Conservation (phyloP, 1,140 invertebrate species). For the Drosophila nigrodunni region DNA sequence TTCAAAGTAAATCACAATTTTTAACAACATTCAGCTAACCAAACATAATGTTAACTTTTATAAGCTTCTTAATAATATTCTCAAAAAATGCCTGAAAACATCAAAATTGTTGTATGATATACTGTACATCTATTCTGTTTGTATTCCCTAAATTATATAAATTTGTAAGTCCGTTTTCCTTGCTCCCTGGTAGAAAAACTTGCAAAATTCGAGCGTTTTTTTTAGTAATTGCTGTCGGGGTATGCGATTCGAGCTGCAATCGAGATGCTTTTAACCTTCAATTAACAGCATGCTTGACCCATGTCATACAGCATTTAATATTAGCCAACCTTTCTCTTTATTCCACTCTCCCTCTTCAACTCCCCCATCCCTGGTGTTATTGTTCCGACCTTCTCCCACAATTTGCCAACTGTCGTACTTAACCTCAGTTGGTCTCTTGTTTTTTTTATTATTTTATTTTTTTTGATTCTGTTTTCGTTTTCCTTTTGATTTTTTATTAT, state of each 20-base stretch:
- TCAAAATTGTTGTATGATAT: no score
- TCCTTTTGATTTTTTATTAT: constrained; percentile 26
- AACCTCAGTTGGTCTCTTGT: constrained; percentile 26
- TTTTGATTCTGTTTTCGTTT: constrained; percentile 23
- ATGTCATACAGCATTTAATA: constrained; percentile 33
- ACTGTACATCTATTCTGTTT: no score
- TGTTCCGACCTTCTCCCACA: background rate
- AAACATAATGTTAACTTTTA: no score
- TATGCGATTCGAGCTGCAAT: constrained; percentile 11
- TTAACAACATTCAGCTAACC: no score
- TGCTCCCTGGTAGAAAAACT: background rate
- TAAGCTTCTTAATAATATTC: no score
- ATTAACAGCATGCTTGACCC: constrained; percentile 41
- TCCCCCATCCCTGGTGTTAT: background rate
- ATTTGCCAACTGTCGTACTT: constrained; percentile 5
- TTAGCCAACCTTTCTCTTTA: constrained; percentile 6
- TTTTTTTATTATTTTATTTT: constrained; percentile 16
- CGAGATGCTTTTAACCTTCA: constrained; percentile 36
- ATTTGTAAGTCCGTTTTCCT: background rate
- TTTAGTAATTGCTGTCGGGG: background rate
- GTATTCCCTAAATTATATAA: background rate
- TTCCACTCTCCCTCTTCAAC: no score
- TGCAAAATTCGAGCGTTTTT: background rate
- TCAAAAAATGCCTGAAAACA: no score
- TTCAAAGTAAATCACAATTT: no score